Conservation (phyloP, 2,797 vertebrate genomes). For the Prunella strophiata region DNA sequence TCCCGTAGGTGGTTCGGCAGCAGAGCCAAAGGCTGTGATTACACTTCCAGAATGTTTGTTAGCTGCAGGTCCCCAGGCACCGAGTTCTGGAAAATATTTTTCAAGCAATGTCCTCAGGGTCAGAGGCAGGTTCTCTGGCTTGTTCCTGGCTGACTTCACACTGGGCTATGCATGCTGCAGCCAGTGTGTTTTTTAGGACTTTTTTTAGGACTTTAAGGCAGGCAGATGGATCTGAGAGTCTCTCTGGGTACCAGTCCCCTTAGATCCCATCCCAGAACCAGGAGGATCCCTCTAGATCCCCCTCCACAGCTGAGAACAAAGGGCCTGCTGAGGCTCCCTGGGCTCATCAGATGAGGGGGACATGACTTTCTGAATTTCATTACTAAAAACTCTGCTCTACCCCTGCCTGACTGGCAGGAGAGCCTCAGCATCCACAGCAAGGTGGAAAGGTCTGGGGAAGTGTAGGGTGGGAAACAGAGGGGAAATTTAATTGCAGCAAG, state of each 20-base stretch:
- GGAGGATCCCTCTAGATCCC: background rate
- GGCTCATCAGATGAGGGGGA: background rate
- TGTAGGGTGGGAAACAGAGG: background rate
- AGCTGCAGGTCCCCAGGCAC: constrained; percentile 75
- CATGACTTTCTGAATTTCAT: background rate
- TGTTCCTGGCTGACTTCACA: constrained; percentile 64
- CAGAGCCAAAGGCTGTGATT: constrained; percentile 73
- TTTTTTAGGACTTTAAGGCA: background rate
- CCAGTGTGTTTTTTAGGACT: constrained; percentile 49
- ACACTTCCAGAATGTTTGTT: constrained; percentile 76
- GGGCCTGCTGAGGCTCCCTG: accelerated
- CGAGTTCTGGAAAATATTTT: constrained; percentile 73
- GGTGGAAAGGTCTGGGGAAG: background rate
- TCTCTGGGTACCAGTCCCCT: background rate
- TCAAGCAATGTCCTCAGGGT: constrained; percentile 73
- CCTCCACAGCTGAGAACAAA: background rate
- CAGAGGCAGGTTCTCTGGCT: constrained; percentile 75
- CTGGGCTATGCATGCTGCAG: constrained; percentile 40
- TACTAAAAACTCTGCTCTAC: background rate
- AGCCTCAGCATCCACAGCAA: background rate
- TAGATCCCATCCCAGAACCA: background rate
- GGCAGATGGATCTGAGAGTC: constrained; percentile 6
- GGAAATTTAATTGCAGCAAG: background rate
- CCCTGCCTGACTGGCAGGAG: background rate
- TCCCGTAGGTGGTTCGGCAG: constrained; percentile 73